Evolutionary conservation across 2,113 vertebrate species (phyloP).

Genomic region (Cyprinodon brontotheroides): DNA sequence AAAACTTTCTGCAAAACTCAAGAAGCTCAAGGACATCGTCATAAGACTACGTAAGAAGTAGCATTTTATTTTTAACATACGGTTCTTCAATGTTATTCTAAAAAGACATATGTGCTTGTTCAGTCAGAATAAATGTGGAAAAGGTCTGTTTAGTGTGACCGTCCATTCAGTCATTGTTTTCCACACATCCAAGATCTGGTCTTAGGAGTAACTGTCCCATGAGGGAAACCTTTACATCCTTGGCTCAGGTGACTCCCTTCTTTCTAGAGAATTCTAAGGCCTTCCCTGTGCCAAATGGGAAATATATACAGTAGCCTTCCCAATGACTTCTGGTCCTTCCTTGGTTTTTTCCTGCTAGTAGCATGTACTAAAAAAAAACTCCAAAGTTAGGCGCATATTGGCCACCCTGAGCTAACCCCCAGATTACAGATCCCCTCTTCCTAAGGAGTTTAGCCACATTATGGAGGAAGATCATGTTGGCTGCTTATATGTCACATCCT

Average conservation of each 20-base stretch:
- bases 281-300: neutral
- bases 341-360: neutral
- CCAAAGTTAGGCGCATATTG: too few relatives aligned
- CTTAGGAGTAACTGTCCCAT: too few relatives aligned
- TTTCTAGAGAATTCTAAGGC: neutral
- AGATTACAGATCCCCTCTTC: too few relatives aligned
- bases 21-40: neutral
- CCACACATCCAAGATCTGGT: too few relatives aligned
- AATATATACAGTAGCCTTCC: neutral
- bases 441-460: too few relatives aligned
- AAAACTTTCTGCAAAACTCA: neutral
- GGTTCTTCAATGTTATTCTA: neutral
- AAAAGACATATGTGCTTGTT: neutral
- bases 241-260: neutral
- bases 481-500: too few relatives aligned
- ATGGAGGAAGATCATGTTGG: too few relatives aligned
- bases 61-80: too few relatives aligned
- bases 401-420: too few relatives aligned
- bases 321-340: neutral
- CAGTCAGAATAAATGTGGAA: neutral
- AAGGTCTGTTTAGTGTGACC: neutral
- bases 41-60: neutral
- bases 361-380: too few relatives aligned
- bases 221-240: too few relatives aligned
- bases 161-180: too few relatives aligned